Conservation (phyloP, 2,113 vertebrate genomes). For the Leucoraja erinaceus region DNA sequence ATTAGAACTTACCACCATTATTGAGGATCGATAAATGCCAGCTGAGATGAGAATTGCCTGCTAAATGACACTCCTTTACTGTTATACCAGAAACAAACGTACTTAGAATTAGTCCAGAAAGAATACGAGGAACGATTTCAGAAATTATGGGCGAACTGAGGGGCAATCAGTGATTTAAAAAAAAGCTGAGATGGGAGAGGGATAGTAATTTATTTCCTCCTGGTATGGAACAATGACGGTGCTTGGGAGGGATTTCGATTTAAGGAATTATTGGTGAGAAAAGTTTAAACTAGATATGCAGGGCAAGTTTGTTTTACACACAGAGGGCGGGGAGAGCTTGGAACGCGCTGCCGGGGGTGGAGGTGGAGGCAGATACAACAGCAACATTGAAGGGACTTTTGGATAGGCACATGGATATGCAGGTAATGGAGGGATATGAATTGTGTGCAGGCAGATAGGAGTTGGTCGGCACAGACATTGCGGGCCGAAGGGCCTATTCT, state of each 20-base stretch:
- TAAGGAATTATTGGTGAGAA: neutral
- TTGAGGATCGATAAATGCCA: neutral
- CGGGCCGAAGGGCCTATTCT: no score
- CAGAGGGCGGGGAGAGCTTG: no score
- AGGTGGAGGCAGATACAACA: no score
- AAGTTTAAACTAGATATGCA: neutral
- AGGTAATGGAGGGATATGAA: no score
- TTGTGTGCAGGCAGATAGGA: no score
- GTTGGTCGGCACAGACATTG: no score
- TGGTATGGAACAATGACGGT: neutral
- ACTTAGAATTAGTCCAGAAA: neutral
- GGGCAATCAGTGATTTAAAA: neutral
- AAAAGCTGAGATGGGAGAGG: neutral
- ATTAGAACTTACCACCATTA: neutral
- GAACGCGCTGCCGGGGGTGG: no score
- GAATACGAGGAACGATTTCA: neutral
- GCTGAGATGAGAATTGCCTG: neutral
- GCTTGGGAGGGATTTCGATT: neutral
- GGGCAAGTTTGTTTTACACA: no score
- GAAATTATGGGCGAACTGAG: neutral
- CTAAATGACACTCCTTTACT: neutral
- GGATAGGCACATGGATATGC: no score
- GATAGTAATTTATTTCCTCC: neutral
- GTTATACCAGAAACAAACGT: neutral
- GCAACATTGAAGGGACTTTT: no score